phyloP scores from a whole-genome alignment of 2,113 vertebrate species.

The Sturnira hondurensis region DNA sequence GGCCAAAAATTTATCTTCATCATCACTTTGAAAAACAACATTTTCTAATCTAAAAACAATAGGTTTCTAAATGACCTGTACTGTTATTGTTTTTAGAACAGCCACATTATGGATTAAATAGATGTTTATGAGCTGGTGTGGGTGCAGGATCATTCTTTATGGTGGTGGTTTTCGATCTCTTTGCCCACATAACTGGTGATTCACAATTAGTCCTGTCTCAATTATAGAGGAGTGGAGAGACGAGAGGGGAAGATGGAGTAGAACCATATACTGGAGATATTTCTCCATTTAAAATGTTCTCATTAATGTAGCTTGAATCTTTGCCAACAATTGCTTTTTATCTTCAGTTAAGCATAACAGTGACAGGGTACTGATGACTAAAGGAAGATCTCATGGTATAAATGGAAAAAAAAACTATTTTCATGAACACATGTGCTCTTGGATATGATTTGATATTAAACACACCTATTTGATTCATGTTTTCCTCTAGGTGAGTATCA shows the following conservation, averaged over 20 bases:
- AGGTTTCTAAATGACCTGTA: background rate
- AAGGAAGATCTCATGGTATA: background rate
- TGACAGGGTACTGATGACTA: background rate
- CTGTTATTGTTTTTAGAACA: background rate
- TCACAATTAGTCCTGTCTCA: background rate
- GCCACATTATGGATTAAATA: background rate
- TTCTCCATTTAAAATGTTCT: background rate
- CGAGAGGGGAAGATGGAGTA: background rate
- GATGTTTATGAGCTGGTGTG: background rate
- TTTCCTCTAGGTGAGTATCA: background rate
- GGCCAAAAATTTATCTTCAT: slow-evolving; percentile 53
- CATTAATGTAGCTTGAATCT: background rate
- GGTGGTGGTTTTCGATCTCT: background rate
- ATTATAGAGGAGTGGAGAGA: background rate
- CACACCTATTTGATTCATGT: background rate
- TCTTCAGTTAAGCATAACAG: background rate
- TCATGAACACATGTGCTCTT: background rate
- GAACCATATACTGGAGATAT: background rate
- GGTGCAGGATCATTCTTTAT: background rate
- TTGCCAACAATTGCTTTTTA: background rate
- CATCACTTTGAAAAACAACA: background rate
- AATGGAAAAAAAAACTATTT: slow-evolving; percentile 30
- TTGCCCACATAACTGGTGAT: background rate
- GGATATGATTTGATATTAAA: background rate
- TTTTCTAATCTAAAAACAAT: slow-evolving; percentile 1